A percentile compares a stretch with the other conserved stretches of the same genome.
Conservation (phyloP, 2,888 invertebrate species). For the Cremastinae sp. region DNA sequence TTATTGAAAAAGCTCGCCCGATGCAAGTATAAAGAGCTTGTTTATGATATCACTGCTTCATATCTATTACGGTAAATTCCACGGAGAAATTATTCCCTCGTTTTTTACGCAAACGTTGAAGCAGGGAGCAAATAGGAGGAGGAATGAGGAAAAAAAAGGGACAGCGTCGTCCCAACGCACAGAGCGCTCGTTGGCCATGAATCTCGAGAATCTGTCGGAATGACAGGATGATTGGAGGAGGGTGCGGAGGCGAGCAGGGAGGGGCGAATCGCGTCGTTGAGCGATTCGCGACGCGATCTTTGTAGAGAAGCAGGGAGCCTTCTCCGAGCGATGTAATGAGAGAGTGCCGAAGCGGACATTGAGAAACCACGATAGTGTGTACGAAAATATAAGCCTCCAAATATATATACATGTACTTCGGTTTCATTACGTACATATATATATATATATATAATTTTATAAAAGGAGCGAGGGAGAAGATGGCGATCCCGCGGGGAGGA, state of each 20-base stretch:
- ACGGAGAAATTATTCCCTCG: constrained; percentile 8
- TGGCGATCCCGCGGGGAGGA: constrained; percentile 41
- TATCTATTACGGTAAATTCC: constrained; percentile 34
- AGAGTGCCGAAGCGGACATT: constrained; percentile 53
- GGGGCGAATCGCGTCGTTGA: constrained; percentile 30
- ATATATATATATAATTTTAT: constrained; percentile 7
- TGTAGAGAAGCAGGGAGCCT: constrained; percentile 43
- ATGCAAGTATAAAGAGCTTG: constrained; percentile 2
- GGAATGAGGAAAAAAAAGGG: constrained; percentile 1
- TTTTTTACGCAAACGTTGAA: neutral
- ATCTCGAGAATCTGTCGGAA: constrained; percentile 64
- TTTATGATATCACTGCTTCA: constrained; percentile 19
- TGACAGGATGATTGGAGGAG: constrained; percentile 67
- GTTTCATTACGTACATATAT: neutral
- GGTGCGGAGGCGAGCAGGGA: constrained; percentile 44
- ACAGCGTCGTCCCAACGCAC: constrained; percentile 55
- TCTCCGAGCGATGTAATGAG: constrained; percentile 57
- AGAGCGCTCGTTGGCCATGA: constrained; percentile 63
- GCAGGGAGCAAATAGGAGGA: neutral
- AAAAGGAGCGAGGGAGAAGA: neutral
- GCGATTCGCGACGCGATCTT: constrained; percentile 56
- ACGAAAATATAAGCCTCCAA: constrained; percentile 11
- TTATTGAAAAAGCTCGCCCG: constrained; percentile 2
- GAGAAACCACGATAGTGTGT: constrained; percentile 55
- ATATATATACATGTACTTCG: neutral